A percentile compares a stretch with the other conserved stretches of the same genome.
Conservation (phyloP, 2,113 vertebrate species). For the Struthio camelus region DNA sequence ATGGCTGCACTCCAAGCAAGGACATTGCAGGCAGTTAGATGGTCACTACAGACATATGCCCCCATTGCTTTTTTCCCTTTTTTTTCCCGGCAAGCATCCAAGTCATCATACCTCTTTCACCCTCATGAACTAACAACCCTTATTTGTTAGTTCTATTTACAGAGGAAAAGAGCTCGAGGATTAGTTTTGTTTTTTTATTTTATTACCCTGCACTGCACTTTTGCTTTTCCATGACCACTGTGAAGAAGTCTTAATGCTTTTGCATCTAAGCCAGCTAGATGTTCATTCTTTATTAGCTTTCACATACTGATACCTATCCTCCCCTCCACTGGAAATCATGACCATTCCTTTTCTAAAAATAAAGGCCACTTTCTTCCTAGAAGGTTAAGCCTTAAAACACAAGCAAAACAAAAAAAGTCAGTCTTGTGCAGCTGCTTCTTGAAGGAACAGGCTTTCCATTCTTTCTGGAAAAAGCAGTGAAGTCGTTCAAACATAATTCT, state of each 20-base stretch:
- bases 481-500: neutral
- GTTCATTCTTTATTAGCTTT: neutral
- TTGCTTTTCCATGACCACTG: neutral
- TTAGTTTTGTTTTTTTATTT: neutral
- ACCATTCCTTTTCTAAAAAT: neutral
- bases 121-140: neutral
- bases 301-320: neutral
- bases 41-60: neutral
- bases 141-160: neutral
- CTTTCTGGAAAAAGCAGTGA: neutral
- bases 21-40: neutral
- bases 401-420: neutral
- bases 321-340: neutral
- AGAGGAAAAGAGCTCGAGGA: neutral
- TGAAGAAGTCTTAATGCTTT: neutral
- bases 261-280: neutral
- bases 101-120: too few relatives aligned
- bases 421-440: neutral
- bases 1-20: neutral
- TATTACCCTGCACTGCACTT: neutral
- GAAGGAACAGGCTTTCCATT: neutral
- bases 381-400: neutral
- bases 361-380: neutral
- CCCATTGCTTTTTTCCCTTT: neutral
- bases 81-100: neutral